Evolutionary conservation across 2,797 vertebrate genomes (phyloP), one percentile per base, ranked within the genome.

Genomic region (Huso huso): DNA sequence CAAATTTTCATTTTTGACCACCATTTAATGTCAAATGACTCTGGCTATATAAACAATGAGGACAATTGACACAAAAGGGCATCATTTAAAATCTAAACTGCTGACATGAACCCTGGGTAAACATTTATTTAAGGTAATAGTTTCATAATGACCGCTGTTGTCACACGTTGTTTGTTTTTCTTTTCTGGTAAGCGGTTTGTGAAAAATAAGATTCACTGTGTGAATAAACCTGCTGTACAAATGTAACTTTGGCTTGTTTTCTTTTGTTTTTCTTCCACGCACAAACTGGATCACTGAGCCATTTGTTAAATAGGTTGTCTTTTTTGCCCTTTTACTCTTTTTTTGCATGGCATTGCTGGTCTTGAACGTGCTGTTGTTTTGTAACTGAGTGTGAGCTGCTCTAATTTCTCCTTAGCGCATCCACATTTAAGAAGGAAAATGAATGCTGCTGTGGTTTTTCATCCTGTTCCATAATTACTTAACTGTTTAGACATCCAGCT

Each of bases 211-310:
- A 82, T 70, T 77, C 76, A 84, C 64, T 81, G 87, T 89, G 88
- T 79, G 87, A 89, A 82, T 71, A 69, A 79, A 78, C 84, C 80
- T 79, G 81, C 83, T 88, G 87, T 80, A 84, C 80, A 84, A 81
- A 84, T 76, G 71, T 66, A 70, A 74, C 83, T 76, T 82, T 81
- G 73, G 74, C 66, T 63, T 72, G 64, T 62, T 66, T 12, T 12
- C 53, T 70, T 66, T 73, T 55, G 7, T 61, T 60, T 53, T 59
- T 23, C 48, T 70, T 60, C 73, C 67, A 74, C 1, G 37, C 37
- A 37, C 37, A 37, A 37, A 37, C 37, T 37, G 37, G 37, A 37
- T 5, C 37, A 37, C 37, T 37, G 37, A 37, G 1, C 37, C 37
- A 37, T 37, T 37, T 37, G 37, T 37, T 37, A 37, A 37, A 37